Percentiles rank a stretch among this genome's conserved stretches.
Conservation (phyloP, 2,113 vertebrate species). For the Neopipo cinnamomea region DNA sequence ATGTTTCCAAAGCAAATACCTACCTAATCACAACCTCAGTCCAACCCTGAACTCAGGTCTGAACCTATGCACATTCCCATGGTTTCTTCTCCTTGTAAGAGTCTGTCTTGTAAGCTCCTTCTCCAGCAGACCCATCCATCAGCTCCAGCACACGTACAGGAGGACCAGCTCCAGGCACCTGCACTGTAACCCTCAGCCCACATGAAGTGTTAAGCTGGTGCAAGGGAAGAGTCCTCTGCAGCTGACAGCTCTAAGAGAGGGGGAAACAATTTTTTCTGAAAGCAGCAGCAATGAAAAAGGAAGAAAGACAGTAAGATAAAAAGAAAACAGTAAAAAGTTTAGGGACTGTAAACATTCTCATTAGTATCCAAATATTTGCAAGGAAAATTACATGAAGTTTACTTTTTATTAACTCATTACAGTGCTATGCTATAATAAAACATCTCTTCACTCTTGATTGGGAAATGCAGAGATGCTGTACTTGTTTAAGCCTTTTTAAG, state of each 20-base stretch:
- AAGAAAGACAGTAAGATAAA: background rate
- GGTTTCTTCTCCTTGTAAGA: background rate
- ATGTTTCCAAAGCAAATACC: background rate
- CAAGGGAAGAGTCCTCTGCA: background rate
- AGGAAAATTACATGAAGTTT: background rate
- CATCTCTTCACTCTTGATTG: background rate
- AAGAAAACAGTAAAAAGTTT: background rate
- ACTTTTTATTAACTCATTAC: background rate
- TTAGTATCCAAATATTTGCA: background rate
- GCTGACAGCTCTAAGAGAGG: background rate
- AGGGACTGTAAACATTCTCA: background rate
- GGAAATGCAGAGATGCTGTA: background rate
- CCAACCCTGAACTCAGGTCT: background rate
- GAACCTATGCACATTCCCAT: accelerated
- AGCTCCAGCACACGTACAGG: background rate
- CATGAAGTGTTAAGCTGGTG: accelerated
- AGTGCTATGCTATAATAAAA: background rate
- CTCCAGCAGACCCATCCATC: background rate
- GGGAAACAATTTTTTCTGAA: background rate
- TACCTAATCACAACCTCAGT: background rate
- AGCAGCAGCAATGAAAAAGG: background rate
- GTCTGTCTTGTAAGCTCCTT: background rate
- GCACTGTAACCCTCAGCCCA: background rate
- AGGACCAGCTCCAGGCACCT: background rate
- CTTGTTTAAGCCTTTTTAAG: background rate